phyloP scores from a whole-genome alignment of 2,888 invertebrate species.

The Leptodirus hochenwartii region DNA sequence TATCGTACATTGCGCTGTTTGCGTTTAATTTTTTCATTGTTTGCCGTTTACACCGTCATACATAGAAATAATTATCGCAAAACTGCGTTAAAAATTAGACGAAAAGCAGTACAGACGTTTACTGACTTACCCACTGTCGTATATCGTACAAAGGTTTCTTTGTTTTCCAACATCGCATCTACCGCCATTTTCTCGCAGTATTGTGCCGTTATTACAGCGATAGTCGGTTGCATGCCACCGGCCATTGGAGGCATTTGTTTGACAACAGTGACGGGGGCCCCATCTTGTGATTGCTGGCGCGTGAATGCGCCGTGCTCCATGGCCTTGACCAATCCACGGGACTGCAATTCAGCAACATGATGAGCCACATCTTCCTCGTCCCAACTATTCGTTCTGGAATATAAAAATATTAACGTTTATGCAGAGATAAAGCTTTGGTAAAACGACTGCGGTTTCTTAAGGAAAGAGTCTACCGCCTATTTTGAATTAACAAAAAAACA shows the following conservation, averaged over 20 bases:
- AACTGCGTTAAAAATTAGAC: too few relatives aligned
- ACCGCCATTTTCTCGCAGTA: constrained; percentile 97
- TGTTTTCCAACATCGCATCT: constrained; percentile 94
- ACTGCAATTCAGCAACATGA: constrained; percentile 58
- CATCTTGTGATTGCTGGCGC: constrained; percentile 74
- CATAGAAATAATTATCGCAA: too few relatives aligned
- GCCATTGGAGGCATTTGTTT: constrained; percentile 88
- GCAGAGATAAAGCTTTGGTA: background rate
- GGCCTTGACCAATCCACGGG: constrained; percentile 65
- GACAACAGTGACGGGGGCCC: constrained; percentile 65
- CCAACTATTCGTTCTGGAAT: constrained; percentile 55
- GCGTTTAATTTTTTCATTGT: too few relatives aligned
- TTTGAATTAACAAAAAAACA: background rate
- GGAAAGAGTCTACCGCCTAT: background rate
- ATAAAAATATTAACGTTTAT: constrained; percentile 2
- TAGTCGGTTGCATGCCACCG: constrained; percentile 81
- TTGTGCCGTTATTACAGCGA: constrained; percentile 94
- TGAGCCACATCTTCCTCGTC: constrained; percentile 58
- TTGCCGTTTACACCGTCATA: too few relatives aligned
- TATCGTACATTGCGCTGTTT: too few relatives aligned
- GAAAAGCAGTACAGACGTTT: too few relatives aligned
- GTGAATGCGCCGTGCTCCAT: constrained; percentile 75
- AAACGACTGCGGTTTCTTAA: constrained; percentile 1
- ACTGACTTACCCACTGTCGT: constrained; percentile 92
- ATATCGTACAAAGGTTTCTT: constrained; percentile 88